A percentile compares a stretch with the other conserved stretches of the same genome.
phyloP scores from a whole-genome alignment of 2,888 invertebrate species.

The Carabus problematicus region DNA sequence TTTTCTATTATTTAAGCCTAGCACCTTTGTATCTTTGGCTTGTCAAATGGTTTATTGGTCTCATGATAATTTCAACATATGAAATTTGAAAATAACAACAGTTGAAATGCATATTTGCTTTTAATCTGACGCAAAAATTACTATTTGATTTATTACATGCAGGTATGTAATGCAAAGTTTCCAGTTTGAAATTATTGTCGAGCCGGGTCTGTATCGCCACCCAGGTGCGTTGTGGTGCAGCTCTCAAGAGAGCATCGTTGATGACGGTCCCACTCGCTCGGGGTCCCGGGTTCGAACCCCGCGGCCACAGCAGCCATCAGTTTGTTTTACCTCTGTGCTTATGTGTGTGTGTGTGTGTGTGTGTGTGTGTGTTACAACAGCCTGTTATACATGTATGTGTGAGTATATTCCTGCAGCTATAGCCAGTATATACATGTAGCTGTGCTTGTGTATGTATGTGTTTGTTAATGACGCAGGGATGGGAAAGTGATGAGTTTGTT shows the following conservation, averaged over 20 bases:
- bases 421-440: not conserved
- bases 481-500: constrained; percentile 56
- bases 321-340: constrained; percentile 28
- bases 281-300: constrained; percentile 11
- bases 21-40: no score
- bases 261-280: constrained; percentile 15
- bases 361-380: not conserved
- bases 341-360: constrained; percentile 12
- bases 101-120: no score
- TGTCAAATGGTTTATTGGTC: no score
- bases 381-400: not conserved
- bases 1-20: no score
- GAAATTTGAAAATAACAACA: no score
- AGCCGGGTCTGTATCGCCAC: constrained; percentile 32
- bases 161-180: not conserved
- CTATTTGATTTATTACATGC: not conserved
- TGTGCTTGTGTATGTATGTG: constrained; percentile 50
- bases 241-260: constrained; percentile 3
- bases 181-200: not conserved
- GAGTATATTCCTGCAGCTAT: not conserved
- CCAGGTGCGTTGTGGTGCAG: constrained; percentile 24
- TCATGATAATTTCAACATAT: no score
- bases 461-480: constrained; percentile 60
- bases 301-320: constrained; percentile 23
- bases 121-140: no score